Evolutionary conservation across 2,888 invertebrate species (phyloP), one percentile per base, ranked within the genome.

Genomic region (Lysandra coridon): DNA sequence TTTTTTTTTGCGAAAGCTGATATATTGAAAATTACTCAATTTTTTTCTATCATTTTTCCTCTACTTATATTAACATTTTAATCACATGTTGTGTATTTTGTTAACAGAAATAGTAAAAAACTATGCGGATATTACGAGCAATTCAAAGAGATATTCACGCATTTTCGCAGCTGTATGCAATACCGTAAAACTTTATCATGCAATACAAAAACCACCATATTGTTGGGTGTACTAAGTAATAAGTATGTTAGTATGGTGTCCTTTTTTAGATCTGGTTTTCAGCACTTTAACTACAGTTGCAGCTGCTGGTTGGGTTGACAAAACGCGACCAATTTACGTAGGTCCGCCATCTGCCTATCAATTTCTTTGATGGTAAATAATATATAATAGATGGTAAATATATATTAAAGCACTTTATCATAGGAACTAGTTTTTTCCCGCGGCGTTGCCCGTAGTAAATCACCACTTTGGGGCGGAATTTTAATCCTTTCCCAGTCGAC

Each of bases 141-240:
- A 4, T 64, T 10, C 30, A 12, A 64, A 64, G 30, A 64, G 7
- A 64, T 64, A 30, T 30, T 64, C 64, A 64, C 64, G 64, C 30
- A 64, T 64, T 64, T 64, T 30, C 64, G 2, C 64, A 30, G 23
- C 64, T 64, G 64, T 64, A 12, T 30, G 23, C 30, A 64, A 64
- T 64, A 64, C n/a, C 64, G 23, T 64, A 64, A 64, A 64, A 64
- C 64, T 64, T 30, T 30, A 64, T 64, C 30, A 64, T 30, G 30
- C 64, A 64, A 64, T 64, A 64, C 30, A 23, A 30, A 64, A 64
- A 64, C 64, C 64, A 64, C 64, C 30, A 12, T 30, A 12, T 23
- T 64, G 23, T 64, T 23, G n/a, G 30, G 30, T 23, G 4, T 64
- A 64, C 64, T 64, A 7, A 30, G 4, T 64, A 64, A 30, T 64